Evolutionary conservation across 2,888 invertebrate species (phyloP).

Genomic region (Doris montereyensis): DNA sequence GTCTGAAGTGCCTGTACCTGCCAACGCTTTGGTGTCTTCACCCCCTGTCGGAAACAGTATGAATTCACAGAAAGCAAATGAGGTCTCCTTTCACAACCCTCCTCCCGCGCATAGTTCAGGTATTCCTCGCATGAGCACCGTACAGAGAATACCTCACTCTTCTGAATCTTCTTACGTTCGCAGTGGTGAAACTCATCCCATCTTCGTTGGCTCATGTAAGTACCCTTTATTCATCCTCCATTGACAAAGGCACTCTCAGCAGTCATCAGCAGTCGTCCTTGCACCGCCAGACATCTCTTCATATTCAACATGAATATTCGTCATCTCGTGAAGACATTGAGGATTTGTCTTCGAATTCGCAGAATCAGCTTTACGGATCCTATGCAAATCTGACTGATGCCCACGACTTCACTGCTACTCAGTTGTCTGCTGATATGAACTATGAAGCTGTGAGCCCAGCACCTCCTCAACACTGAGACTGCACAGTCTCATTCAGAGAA

Average conservation of each 20-base stretch:
- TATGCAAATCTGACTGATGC: slow-evolving; percentile 41
- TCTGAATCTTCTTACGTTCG: no score
- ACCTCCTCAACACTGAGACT: slow-evolving; percentile 45
- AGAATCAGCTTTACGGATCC: slow-evolving; percentile 43
- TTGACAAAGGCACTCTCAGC: no score
- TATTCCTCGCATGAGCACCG: slow-evolving; percentile 47
- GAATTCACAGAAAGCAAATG: slow-evolving; percentile 41
- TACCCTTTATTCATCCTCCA: slow-evolving; percentile 27
- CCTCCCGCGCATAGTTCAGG: slow-evolving; percentile 67
- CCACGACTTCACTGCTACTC: slow-evolving; percentile 12
- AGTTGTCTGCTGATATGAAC: slow-evolving; percentile 49
- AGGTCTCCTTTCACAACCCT: slow-evolving; percentile 47
- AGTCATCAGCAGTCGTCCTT: background rate
- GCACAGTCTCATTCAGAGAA: slow-evolving; percentile 28
- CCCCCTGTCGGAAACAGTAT: background rate
- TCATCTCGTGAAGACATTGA: slow-evolving; percentile 44
- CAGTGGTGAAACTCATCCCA: slow-evolving; percentile 28
- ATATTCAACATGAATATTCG: slow-evolving; percentile 22
- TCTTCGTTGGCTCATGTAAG: slow-evolving; percentile 21
- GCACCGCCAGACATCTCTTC: slow-evolving; percentile 20
- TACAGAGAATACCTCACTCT: slow-evolving; percentile 59
- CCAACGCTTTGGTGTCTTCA: slow-evolving; percentile 12
- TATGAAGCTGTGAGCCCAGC: slow-evolving; percentile 67
- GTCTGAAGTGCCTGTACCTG: slow-evolving; percentile 21
- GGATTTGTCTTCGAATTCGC: slow-evolving; percentile 46